Evolutionary conservation across 1,140 invertebrate genomes (phyloP).

Genomic region (Drosophila cardini): DNA sequence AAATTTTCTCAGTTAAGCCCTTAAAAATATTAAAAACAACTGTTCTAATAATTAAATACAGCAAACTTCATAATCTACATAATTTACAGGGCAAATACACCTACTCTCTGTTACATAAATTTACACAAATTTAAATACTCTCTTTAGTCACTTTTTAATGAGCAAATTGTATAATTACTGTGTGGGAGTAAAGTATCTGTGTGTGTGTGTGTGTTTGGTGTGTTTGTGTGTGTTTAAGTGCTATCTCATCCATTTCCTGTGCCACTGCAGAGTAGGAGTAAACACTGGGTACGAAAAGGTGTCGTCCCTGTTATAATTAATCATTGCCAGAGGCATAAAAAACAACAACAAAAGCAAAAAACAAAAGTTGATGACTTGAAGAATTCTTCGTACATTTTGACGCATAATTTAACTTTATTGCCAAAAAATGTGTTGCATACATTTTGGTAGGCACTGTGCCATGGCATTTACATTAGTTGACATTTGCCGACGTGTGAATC

Average conservation of each 20-base stretch:
- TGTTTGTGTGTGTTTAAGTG: constrained; percentile 15
- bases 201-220: background rate
- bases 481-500: constrained; percentile 18
- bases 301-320: constrained; percentile 64
- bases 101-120: too few relatives aligned
- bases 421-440: constrained; percentile 63
- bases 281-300: constrained; percentile 29
- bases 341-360: constrained; percentile 5
- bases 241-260: constrained; percentile 44
- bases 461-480: constrained; percentile 16
- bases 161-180: background rate
- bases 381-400: constrained; percentile 65
- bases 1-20: too few relatives aligned
- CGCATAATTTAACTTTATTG: constrained; percentile 75
- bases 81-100: too few relatives aligned
- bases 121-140: background rate
- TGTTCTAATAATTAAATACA: too few relatives aligned
- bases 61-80: too few relatives aligned
- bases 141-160: background rate
- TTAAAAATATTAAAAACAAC: too few relatives aligned
- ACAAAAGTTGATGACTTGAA: constrained; percentile 42
- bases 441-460: constrained; percentile 21
- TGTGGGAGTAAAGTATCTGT: background rate
- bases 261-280: background rate
- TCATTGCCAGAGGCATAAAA: constrained; percentile 49